phyloP scores from a whole-genome alignment of 2,888 invertebrate genomes.

The Dolichomitus sp. region DNA sequence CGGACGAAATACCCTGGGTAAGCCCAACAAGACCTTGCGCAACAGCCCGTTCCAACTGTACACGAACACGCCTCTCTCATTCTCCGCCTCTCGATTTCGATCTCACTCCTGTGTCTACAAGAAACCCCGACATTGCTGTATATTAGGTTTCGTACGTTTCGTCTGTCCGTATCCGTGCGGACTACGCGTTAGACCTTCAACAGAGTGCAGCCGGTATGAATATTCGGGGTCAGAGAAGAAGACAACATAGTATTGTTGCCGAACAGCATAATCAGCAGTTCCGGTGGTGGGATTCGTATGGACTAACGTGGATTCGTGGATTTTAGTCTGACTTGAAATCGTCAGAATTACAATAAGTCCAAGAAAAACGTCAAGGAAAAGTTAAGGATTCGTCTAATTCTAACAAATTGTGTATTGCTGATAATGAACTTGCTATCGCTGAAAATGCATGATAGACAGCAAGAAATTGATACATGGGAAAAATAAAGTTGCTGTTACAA shows the following conservation, averaged over 20 bases:
- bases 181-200: not conserved
- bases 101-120: constrained; percentile 41
- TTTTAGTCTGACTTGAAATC: no score
- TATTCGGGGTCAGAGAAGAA: constrained; percentile 1
- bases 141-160: not conserved
- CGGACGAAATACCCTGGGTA: constrained; percentile 61
- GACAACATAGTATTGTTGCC: not conserved
- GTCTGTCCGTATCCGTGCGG: not conserved
- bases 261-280: not conserved
- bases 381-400: no score
- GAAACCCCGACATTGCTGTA: constrained; percentile 30
- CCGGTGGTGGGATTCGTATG: not conserved
- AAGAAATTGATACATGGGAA: no score
- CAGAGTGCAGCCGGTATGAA: not conserved
- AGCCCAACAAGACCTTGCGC: constrained; percentile 58
- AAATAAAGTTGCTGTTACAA: no score
- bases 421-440: no score
- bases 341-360: no score
- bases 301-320: not conserved
- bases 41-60: constrained; percentile 31
- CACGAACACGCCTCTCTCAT: constrained; percentile 29
- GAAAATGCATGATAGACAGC: no score
- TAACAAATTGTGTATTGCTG: no score
- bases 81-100: constrained; percentile 26
- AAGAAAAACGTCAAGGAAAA: no score